Evolutionary conservation across 2,797 vertebrate genomes (phyloP).

Genomic region (Tenualosa ilisha): DNA sequence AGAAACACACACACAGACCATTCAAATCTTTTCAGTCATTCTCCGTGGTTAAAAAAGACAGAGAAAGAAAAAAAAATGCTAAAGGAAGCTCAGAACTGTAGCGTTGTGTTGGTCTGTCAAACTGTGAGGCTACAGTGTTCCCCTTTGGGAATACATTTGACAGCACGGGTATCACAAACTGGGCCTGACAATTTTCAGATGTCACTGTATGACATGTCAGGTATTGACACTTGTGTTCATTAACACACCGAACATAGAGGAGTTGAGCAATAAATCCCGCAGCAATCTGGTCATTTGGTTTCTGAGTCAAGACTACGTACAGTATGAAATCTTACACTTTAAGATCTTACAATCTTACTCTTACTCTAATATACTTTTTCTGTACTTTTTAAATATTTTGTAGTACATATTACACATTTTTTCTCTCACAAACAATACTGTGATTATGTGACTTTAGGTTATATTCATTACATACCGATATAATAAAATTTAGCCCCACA

Average conservation of each 20-base stretch:
- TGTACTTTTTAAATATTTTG: no score
- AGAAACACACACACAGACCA: constrained; percentile 70
- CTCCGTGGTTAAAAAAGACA: constrained; percentile 69
- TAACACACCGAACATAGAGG: background rate
- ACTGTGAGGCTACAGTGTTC: constrained; percentile 69
- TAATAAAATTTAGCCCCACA: background rate
- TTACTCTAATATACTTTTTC: no score
- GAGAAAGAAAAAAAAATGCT: constrained; percentile 15
- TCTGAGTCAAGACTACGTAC: background rate
- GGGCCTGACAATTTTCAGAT: constrained; percentile 65
- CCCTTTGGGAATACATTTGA: constrained; percentile 67
- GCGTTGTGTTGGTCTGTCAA: constrained; percentile 71
- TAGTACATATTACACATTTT: no score
- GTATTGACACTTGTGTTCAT: constrained; percentile 7
- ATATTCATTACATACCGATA: no score
- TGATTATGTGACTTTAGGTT: no score
- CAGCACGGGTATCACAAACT: constrained; percentile 61
- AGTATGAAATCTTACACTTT: background rate
- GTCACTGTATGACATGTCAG: constrained; percentile 42
- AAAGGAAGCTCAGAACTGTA: constrained; percentile 67
- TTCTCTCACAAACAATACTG: background rate
- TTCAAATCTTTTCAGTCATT: constrained; percentile 69
- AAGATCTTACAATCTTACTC: no score
- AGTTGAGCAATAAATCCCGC: background rate
- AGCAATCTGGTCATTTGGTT: constrained; percentile 22